Percentiles rank a stretch among this genome's conserved stretches.
Conservation (phyloP, 2,888 invertebrate species). For the Coleophora deauratella region DNA sequence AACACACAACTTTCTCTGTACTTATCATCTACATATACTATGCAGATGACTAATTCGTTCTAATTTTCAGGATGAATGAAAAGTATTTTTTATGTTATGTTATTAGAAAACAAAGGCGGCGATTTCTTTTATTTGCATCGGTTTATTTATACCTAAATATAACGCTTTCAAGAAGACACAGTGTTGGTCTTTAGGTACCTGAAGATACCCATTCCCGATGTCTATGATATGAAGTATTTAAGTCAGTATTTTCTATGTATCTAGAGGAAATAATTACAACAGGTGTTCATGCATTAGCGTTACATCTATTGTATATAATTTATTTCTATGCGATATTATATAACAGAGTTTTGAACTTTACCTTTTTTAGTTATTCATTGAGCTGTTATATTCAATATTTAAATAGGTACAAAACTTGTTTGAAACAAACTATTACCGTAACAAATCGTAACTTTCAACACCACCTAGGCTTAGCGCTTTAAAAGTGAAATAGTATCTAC, state of each 20-base stretch:
- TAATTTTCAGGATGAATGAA: too few relatives aligned
- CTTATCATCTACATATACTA: too few relatives aligned
- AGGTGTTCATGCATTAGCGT: constrained; percentile 8
- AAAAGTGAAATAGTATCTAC: constrained; percentile 28
- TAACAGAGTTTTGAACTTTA: constrained; percentile 37
- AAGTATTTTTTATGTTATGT: too few relatives aligned
- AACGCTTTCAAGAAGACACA: too few relatives aligned
- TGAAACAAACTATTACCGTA: constrained; percentile 49
- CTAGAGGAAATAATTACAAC: constrained; percentile 10
- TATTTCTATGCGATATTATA: constrained; percentile 35
- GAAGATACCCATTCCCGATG: too few relatives aligned
- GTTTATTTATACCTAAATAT: too few relatives aligned
- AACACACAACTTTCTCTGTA: too few relatives aligned
- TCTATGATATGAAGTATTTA: too few relatives aligned
- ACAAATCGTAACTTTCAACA: constrained; percentile 37
- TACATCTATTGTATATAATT: constrained; percentile 19
- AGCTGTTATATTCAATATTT: constrained; percentile 35
- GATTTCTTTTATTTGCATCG: too few relatives aligned
- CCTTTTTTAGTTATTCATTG: constrained; percentile 38
- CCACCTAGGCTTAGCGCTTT: constrained; percentile 45
- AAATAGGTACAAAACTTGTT: constrained; percentile 51
- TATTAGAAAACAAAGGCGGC: too few relatives aligned
- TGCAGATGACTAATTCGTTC: too few relatives aligned
- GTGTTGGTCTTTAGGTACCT: too few relatives aligned
- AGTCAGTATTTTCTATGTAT: constrained; percentile 5